A percentile compares a stretch with the other conserved stretches of the same genome.
phyloP scores from a whole-genome alignment of 2,888 invertebrate genomes.

The Stegana nigrithorax region DNA sequence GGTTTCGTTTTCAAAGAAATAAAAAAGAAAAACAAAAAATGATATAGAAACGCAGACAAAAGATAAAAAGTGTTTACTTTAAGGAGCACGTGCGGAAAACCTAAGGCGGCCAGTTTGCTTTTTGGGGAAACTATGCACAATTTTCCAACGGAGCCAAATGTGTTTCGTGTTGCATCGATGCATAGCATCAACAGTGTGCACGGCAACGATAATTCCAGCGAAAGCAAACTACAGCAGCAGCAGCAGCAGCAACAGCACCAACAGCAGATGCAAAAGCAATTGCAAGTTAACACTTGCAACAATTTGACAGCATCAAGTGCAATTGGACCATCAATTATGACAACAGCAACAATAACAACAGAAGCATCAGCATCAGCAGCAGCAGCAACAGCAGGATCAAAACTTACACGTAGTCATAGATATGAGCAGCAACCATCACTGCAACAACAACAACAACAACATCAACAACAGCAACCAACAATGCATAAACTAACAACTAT shows the following conservation, averaged over 20 bases:
- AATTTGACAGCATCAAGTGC: too few species aligned
- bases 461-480: slow-evolving; percentile 28
- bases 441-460: slow-evolving; percentile 26
- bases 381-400: slow-evolving; percentile 27
- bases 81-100: too few species aligned
- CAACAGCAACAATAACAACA: slow-evolving; percentile 30
- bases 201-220: not conserved
- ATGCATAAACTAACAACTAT: slow-evolving; percentile 51
- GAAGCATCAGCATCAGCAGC: not conserved
- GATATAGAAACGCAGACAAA: too few species aligned
- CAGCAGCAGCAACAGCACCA: not conserved
- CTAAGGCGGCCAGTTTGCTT: too few species aligned
- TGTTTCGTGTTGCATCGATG: slow-evolving; percentile 64
- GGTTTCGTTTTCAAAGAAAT: too few species aligned
- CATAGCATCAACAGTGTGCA: slow-evolving; percentile 56
- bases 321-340: too few species aligned
- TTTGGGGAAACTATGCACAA: too few species aligned
- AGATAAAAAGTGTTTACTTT: too few species aligned
- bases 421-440: slow-evolving; percentile 20
- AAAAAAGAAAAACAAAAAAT: too few species aligned
- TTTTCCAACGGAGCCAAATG: slow-evolving; percentile 65
- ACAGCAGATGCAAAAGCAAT: slow-evolving; percentile 21
- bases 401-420: slow-evolving; percentile 23
- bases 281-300: too few species aligned
- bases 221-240: not conserved